phyloP scores from a whole-genome alignment of 1,140 invertebrate species.

The Zaprionus ornatus region DNA sequence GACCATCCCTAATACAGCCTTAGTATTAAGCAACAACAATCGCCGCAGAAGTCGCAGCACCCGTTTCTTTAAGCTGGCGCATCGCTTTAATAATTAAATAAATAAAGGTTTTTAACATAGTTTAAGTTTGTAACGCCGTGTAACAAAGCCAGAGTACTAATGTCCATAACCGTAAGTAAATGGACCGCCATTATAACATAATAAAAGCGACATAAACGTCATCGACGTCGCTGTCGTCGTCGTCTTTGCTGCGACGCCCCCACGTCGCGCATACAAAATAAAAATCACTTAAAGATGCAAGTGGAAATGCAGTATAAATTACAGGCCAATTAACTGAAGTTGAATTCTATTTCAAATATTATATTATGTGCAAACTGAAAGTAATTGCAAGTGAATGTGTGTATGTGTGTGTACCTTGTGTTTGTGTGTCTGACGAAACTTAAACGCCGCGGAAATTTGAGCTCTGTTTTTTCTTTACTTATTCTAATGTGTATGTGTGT shows the following conservation, averaged over 20 bases:
- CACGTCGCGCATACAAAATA: slow-evolving; percentile 62
- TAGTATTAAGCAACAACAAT: slow-evolving; percentile 73
- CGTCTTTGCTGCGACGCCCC: slow-evolving; percentile 60
- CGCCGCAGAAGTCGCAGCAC: slow-evolving; percentile 48
- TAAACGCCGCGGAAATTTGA: slow-evolving; percentile 70
- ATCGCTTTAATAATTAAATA: slow-evolving; percentile 52
- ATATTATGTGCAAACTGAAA: slow-evolving; percentile 25
- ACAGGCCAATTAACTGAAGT: slow-evolving; percentile 38
- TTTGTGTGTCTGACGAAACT: slow-evolving; percentile 45
- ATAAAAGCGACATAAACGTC: slow-evolving; percentile 14
- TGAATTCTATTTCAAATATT: slow-evolving; percentile 46
- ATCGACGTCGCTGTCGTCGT: slow-evolving; percentile 11
- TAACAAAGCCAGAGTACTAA: slow-evolving; percentile 71
- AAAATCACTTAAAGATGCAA: slow-evolving; percentile 38
- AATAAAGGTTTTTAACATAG: slow-evolving; percentile 40
- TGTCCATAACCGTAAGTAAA: slow-evolving; percentile 82
- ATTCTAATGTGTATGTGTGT: slow-evolving; percentile 14
- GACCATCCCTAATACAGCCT: slow-evolving; percentile 17
- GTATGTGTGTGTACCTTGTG: slow-evolving; percentile 19
- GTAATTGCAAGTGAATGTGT: neutral
- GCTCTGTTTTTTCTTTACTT: slow-evolving; percentile 54
- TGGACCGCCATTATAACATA: neutral
- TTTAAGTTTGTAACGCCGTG: slow-evolving; percentile 59
- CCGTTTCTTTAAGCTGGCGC: slow-evolving; percentile 61
- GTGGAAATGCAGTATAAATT: slow-evolving; percentile 47